phyloP scores from a whole-genome alignment of 1,140 invertebrate genomes.

The Lordiphosa clarofinis region DNA sequence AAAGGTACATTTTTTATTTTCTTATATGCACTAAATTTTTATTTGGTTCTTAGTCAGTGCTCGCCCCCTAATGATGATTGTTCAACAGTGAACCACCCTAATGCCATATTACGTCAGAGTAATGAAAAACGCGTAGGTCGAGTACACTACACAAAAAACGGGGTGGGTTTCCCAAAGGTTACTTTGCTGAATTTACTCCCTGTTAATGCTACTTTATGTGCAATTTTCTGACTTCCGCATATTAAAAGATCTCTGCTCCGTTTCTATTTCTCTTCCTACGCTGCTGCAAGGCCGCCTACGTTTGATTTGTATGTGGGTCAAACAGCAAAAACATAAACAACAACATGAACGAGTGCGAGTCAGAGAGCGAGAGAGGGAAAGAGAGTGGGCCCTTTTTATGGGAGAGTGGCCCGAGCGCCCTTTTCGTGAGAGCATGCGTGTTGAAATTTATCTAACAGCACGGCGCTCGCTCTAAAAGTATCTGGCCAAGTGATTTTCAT shows the following conservation, averaged over 20 bases:
- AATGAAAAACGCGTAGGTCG: neutral
- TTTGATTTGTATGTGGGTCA: constrained; percentile 51
- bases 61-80: too few species aligned
- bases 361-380: constrained; percentile 10
- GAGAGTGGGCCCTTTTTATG: constrained; percentile 4
- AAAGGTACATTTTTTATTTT: too few species aligned
- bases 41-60: too few species aligned
- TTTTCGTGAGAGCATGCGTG: constrained; percentile 55
- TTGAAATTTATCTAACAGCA: constrained; percentile 43
- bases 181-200: too few species aligned
- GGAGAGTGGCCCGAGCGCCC: too few species aligned
- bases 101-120: neutral
- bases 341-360: constrained; percentile 5
- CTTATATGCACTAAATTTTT: too few species aligned
- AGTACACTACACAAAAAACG: constrained; percentile 10
- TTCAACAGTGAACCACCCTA: constrained; percentile 1
- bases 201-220: too few species aligned
- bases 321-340: constrained; percentile 62
- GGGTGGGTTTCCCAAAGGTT: neutral
- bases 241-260: neutral
- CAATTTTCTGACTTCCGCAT: neutral
- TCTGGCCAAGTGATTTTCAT: constrained; percentile 56
- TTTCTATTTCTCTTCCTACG: constrained; percentile 1
- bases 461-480: constrained; percentile 37
- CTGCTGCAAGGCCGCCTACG: constrained; percentile 28